Evolutionary conservation across 2,113 vertebrate species (phyloP).

Genomic region (Hipposideros armiger): DNA sequence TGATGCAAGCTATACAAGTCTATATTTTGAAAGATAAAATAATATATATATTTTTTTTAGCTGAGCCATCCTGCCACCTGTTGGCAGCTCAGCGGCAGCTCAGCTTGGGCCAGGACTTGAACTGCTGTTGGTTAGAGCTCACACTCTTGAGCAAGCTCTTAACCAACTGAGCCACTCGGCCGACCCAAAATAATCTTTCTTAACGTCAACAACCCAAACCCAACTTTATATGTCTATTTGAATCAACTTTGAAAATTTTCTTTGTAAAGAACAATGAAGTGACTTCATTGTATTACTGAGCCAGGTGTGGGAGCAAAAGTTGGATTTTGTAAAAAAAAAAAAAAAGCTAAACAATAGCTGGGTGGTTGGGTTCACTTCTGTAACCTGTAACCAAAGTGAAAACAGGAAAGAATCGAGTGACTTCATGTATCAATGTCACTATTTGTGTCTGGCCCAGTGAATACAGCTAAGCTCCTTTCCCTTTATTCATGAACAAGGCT

Average conservation of each 20-base stretch:
- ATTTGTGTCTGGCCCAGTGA: background rate
- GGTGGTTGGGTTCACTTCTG: background rate
- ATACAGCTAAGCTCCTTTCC: background rate
- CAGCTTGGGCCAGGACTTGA: too few relatives aligned
- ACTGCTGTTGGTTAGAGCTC: too few relatives aligned
- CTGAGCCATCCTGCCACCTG: too few relatives aligned
- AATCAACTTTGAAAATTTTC: background rate
- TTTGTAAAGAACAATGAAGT: background rate
- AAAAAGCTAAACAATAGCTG: background rate
- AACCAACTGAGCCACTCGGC: too few relatives aligned
- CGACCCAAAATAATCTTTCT: background rate
- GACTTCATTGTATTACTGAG: background rate
- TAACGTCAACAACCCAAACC: background rate
- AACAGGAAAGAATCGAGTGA: background rate
- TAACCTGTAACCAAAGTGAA: background rate
- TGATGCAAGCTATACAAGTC: background rate
- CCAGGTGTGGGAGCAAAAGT: constrained; percentile 11
- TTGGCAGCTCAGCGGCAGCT: too few relatives aligned
- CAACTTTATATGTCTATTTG: background rate
- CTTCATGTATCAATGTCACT: background rate
- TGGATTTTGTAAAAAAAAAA: background rate
- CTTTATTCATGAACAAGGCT: background rate
- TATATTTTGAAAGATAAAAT: background rate
- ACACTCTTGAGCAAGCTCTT: too few relatives aligned
- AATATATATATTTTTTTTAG: background rate